phyloP scores from a whole-genome alignment of 2,113 vertebrate species.

The Physeter macrocephalus region DNA sequence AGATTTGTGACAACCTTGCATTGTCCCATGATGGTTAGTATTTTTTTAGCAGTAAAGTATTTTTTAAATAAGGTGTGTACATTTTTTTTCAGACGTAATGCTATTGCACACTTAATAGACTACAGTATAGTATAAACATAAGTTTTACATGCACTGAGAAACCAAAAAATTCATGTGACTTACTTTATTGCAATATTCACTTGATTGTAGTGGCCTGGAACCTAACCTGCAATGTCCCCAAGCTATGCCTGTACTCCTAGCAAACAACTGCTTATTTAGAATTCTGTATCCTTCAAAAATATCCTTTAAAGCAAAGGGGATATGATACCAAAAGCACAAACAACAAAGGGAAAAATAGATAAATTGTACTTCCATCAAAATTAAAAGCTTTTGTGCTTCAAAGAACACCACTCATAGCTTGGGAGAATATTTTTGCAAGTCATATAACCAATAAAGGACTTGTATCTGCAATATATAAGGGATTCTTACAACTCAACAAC shows the following conservation, averaged over 20 bases:
- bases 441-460: background rate
- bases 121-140: background rate
- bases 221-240: background rate
- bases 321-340: background rate
- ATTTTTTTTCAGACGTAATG: background rate
- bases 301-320: background rate
- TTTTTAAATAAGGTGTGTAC: background rate
- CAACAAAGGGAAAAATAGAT: background rate
- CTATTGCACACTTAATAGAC: background rate
- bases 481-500: background rate
- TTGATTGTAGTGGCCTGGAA: background rate
- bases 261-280: background rate
- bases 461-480: background rate
- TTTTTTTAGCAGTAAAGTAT: background rate
- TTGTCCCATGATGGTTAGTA: background rate
- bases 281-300: background rate
- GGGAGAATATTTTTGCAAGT: background rate
- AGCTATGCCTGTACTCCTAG: background rate
- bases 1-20: background rate
- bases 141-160: background rate
- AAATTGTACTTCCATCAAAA: background rate
- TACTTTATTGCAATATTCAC: too few species aligned
- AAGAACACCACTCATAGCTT: background rate
- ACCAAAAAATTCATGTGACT: background rate
- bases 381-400: background rate